Evolutionary conservation across 92 coral and sea anemone species (phyloP).

Genomic region (Porites cylindrica): DNA sequence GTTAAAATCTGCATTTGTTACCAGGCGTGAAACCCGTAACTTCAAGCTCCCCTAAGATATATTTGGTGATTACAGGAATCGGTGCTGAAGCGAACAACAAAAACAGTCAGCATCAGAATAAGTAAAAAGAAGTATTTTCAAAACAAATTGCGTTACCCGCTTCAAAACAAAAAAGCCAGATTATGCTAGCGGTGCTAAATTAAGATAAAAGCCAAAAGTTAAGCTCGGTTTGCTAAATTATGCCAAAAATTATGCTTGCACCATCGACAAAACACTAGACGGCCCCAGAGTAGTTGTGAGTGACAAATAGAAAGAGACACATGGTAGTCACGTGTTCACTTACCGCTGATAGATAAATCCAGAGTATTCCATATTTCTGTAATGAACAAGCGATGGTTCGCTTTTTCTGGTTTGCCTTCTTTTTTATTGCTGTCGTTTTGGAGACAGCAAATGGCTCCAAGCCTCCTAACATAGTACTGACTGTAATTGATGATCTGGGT

Average conservation of each 20-base stretch:
- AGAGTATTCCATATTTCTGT: no score
- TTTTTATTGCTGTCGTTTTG: not conserved
- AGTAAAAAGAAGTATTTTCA: not conserved
- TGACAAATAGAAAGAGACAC: no score
- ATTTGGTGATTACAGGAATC: no score
- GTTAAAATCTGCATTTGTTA: no score
- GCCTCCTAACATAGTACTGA: conserved; percentile 67
- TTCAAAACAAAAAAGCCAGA: not conserved
- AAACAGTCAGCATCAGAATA: no score
- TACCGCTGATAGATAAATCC: no score
- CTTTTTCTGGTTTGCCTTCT: not conserved
- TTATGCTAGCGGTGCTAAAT: not conserved
- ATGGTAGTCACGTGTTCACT: no score
- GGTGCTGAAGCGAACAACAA: no score
- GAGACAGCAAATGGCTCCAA: not conserved
- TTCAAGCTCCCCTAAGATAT: no score
- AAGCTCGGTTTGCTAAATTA: not conserved
- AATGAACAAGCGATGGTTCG: not conserved
- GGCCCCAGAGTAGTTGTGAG: no score
- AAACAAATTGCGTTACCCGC: not conserved
- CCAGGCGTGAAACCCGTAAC: no score
- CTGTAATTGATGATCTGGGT: conserved; percentile 75
- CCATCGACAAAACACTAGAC: not conserved
- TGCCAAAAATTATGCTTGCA: not conserved
- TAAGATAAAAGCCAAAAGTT: not conserved